Evolutionary conservation across 2,113 vertebrate species (phyloP).

Genomic region (Tragelaphus strepsiceros): DNA sequence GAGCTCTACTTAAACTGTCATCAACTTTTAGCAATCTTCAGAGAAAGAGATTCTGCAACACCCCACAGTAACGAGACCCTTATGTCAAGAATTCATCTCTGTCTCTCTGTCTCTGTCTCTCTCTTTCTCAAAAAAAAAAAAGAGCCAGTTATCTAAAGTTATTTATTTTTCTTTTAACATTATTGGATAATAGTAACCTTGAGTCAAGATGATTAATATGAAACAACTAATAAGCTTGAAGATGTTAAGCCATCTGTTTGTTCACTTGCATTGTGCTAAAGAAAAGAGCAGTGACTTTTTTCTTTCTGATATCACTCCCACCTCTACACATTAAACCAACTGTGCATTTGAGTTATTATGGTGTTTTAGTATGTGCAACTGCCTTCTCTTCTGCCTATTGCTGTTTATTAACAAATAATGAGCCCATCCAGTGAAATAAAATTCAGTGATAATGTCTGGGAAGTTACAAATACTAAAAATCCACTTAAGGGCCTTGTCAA

Average conservation of each 20-base stretch:
- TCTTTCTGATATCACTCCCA: background rate
- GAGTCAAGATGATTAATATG: background rate
- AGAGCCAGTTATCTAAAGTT: background rate
- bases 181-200: background rate
- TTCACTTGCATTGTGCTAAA: background rate
- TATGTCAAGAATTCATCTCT: conserved; percentile 32
- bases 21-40: conserved; percentile 67
- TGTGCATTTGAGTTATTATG: background rate
- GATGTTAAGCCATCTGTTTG: background rate
- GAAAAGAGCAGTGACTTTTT: background rate
- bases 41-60: conserved; percentile 35
- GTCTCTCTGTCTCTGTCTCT: background rate
- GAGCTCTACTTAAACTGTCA: conserved; percentile 61
- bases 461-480: background rate
- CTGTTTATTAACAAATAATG: background rate
- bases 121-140: background rate
- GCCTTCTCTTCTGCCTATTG: background rate
- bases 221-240: background rate
- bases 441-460: background rate
- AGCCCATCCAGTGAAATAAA: background rate
- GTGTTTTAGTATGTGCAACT: background rate
- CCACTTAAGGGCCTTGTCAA: background rate
- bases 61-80: background rate
- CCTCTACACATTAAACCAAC: background rate
- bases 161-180: background rate